phyloP scores from a whole-genome alignment of 2,113 vertebrate species.

The Motacilla tschutschensis region DNA sequence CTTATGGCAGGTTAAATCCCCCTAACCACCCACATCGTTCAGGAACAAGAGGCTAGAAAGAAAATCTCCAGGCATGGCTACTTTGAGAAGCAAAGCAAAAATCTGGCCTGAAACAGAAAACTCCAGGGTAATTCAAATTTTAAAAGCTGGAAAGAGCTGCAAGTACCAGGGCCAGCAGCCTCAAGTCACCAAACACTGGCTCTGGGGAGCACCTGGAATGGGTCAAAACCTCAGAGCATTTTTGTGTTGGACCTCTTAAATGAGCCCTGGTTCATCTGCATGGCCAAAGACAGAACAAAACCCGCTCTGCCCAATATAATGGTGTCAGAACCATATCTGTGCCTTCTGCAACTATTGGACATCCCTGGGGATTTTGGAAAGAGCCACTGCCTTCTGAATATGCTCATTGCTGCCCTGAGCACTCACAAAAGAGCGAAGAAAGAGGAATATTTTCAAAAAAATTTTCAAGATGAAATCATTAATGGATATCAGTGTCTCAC shows the following conservation, averaged over 20 bases:
- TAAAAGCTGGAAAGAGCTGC: neutral
- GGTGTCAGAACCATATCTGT: neutral
- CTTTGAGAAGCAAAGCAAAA: neutral
- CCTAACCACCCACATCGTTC: neutral
- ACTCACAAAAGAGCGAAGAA: neutral
- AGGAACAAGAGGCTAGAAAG: neutral
- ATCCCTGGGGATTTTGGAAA: neutral
- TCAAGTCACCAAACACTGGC: neutral
- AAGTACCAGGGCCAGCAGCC: neutral
- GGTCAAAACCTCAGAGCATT: neutral
- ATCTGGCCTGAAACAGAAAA: neutral
- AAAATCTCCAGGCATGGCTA: fast-evolving
- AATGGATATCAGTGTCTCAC: neutral
- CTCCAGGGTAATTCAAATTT: neutral
- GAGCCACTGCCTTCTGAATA: neutral
- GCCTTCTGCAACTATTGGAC: neutral
- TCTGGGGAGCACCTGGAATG: neutral
- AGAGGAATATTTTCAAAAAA: neutral
- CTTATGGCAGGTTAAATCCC: fast-evolving
- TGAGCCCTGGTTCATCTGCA: neutral
- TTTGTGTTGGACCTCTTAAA: neutral
- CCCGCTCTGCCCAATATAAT: fast-evolving
- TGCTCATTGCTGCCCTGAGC: neutral
- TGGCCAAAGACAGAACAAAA: neutral
- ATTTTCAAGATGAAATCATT: neutral